Evolutionary conservation across 2,113 vertebrate species (phyloP), one percentile per base, ranked within the genome.

Genomic region (Gadus macrocephalus): DNA sequence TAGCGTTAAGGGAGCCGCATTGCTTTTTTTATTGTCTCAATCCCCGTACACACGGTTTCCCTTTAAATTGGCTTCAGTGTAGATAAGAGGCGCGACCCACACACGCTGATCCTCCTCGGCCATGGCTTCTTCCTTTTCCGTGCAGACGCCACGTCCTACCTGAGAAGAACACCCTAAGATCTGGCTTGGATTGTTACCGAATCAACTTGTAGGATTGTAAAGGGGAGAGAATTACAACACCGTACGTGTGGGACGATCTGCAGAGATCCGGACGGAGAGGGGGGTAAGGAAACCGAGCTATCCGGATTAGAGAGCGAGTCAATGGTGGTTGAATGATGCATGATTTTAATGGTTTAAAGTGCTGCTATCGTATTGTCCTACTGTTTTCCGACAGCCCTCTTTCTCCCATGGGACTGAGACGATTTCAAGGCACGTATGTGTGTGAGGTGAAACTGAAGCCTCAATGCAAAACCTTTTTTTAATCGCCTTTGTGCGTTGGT

Each of bases 1-100:
- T 61, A 22, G 67, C 19, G 66, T 78, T 53, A 71, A 83, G 84
- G 85, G 83, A 83, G 80, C 78, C 64, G 78, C 66, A 72, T 14
- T 16, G 58, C 78, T 49, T 49, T 82, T 73, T 70, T 88, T 56
- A 88, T 89, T 89, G 88, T 89, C 85, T 81, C 70, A 73, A 72
- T 75, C 71, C 79, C 65, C 71, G 0, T 4, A 2, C n/a, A 60
- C 74, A 20, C 67, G 77, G 72, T 67, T 78, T 67, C 71, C 42
- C 42, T n/a, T n/a, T 42, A 64, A 81, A 74, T 76, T 89, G 62
- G 72, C 69, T 14, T 76, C 78, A 76, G 22, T 25, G 59, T 61
- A 61, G 59, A 12, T 22, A 61, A 11, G n/a, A 49, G 42, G 19
- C n/a, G n/a, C n/a, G 59, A 61, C 42, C 11, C 42, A 7, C 42